A percentile compares a stretch with the other conserved stretches of the same genome.
These are phyloP conservation scores for Drosophila nr. perissopoda DNA, from an alignment of 2,888 invertebrate species.

Conservation along the genomic window DNA sequence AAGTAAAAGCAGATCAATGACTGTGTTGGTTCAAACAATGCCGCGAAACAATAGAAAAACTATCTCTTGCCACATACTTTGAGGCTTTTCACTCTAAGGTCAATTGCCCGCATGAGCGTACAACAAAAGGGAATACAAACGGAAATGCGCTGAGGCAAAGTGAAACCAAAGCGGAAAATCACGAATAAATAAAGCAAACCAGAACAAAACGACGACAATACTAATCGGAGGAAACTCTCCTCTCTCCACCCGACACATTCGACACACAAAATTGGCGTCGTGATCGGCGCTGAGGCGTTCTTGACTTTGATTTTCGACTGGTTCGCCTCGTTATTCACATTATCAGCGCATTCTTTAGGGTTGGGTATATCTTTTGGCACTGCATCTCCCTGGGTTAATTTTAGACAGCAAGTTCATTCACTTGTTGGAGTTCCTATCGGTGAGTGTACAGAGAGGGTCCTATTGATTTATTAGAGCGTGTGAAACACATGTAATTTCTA, in stretches of 20 bases:
- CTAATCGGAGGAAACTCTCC: conserved; percentile 11
- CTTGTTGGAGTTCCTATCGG: conserved; percentile 36
- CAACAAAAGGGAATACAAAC: conserved; percentile 31
- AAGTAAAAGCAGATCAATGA: not conserved
- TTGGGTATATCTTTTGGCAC: conserved; percentile 24
- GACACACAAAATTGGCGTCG: conserved; percentile 53
- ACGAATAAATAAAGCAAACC: conserved; percentile 6
- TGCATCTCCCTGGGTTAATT: conserved; percentile 46
- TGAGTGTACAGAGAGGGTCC: not conserved
- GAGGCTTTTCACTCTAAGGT: conserved; percentile 32
- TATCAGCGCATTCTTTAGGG: conserved; percentile 61
- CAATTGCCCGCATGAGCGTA: conserved; percentile 49
- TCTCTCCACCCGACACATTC: conserved; percentile 18
- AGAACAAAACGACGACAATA: not conserved
- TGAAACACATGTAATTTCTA: not conserved
- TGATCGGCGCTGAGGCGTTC: conserved; percentile 52
- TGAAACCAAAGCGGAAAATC: conserved; percentile 30
- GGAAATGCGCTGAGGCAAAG: conserved; percentile 58
- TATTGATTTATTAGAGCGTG: not conserved
- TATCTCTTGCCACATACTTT: conserved; percentile 7
- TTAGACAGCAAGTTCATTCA: conserved; percentile 75
- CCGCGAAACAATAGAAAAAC: not conserved
- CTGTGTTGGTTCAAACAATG: not conserved
- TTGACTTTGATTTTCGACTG: conserved; percentile 70
- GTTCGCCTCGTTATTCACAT: conserved; percentile 43